Evolutionary conservation across 2,888 invertebrate genomes (phyloP).

Genomic region (Caenorhabditis panamensis): DNA sequence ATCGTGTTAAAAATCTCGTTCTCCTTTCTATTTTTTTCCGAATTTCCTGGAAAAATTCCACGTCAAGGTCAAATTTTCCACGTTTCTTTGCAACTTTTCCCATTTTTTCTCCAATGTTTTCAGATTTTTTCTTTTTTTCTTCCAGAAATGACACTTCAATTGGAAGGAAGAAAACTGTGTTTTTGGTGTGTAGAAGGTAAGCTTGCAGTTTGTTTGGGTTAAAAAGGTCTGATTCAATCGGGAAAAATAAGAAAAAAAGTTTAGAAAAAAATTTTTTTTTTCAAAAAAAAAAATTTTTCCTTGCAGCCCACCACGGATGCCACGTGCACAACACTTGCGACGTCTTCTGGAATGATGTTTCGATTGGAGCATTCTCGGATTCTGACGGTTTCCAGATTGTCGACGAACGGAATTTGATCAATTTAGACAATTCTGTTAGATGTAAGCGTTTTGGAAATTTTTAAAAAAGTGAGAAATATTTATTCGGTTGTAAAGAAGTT

Average conservation of each 20-base stretch:
- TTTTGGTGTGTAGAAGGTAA: constrained; percentile 60
- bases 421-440: constrained; percentile 20
- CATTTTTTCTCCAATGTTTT: background rate
- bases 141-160: constrained; percentile 5
- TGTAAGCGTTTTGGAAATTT: constrained; percentile 13
- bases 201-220: background rate
- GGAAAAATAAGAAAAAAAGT: too few species aligned
- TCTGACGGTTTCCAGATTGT: constrained; percentile 46
- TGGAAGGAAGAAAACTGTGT: constrained; percentile 39
- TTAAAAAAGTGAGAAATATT: background rate
- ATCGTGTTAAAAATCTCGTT: too few species aligned
- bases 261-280: background rate
- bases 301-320: constrained; percentile 25
- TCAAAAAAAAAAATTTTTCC: background rate
- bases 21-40: too few species aligned
- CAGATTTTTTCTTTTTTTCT: background rate
- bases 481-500: too few species aligned
- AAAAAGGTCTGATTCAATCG: too few species aligned
- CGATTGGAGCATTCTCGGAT: constrained; percentile 25
- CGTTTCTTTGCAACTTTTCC: too few species aligned
- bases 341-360: constrained; percentile 41
- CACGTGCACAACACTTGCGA: constrained; percentile 13
- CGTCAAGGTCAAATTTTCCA: too few species aligned
- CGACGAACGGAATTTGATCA: constrained; percentile 30
- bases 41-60: too few species aligned